Evolutionary conservation across 2,888 invertebrate species (phyloP).

Genomic region (Chloroclystis v-ata): DNA sequence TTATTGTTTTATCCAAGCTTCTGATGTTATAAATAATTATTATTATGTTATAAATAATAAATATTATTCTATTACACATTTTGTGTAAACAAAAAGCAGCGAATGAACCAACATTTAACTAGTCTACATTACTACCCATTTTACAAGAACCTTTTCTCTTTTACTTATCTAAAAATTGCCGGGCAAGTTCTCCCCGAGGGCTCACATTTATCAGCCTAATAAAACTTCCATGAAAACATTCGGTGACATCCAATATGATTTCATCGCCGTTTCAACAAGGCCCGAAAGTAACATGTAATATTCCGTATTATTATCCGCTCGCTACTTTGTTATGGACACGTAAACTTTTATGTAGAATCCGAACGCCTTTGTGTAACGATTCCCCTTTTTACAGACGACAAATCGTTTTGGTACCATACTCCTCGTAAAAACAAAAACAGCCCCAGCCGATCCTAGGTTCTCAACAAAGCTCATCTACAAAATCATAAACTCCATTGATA

Average conservation of each 20-base stretch:
- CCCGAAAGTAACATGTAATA: slow-evolving; percentile 51
- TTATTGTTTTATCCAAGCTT: too few species aligned
- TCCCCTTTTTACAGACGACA: slow-evolving; percentile 24
- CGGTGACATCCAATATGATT: slow-evolving; percentile 68
- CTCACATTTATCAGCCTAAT: slow-evolving; percentile 68
- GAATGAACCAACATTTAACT: slow-evolving; percentile 8
- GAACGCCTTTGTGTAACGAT: slow-evolving; percentile 38
- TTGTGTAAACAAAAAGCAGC: too few species aligned
- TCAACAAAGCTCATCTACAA: slow-evolving; percentile 7
- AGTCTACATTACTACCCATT: slow-evolving; percentile 5
- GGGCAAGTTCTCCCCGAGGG: slow-evolving; percentile 53
- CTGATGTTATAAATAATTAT: too few species aligned
- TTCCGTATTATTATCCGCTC: slow-evolving; percentile 53
- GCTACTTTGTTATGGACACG: slow-evolving; percentile 52
- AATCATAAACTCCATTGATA: not conserved
- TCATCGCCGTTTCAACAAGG: slow-evolving; percentile 56
- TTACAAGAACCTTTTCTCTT: slow-evolving; percentile 38
- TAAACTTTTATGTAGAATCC: slow-evolving; percentile 52
- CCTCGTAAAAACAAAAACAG: slow-evolving; percentile 20
- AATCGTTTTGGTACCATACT: slow-evolving; percentile 18
- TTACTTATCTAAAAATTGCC: slow-evolving; percentile 62
- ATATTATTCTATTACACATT: too few species aligned
- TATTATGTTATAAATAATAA: too few species aligned
- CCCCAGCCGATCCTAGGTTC: slow-evolving; percentile 5
- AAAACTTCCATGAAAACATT: slow-evolving; percentile 70